Evolutionary conservation across 2,888 invertebrate species (phyloP), one percentile per base, ranked within the genome.

Genomic region (Vesta saturnalis): DNA sequence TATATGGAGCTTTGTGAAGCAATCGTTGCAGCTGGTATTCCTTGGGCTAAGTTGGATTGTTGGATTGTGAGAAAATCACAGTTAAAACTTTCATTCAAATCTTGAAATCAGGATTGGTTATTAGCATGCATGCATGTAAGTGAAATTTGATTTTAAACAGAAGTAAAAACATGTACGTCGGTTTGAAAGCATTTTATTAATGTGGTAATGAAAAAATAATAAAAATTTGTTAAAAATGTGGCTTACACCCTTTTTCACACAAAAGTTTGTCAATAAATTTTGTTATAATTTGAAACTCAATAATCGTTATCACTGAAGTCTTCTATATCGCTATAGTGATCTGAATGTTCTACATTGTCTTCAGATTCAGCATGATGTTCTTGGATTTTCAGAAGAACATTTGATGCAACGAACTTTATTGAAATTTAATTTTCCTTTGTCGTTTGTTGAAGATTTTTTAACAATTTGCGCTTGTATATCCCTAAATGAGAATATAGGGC

Each of bases 281-380:
- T 54, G n/a, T n/a, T n/a, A n/a, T 54, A 18, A 46, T 6, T 49
- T 49, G n/a, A n/a, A n/a, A n/a, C 15, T 49, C 15, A 49, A 49
- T 4, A 8, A 49, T 18, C 16, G 2, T 52, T 19, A 19, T 52
- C 52, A 19, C 21, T 19, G 19, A 22, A 12, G n/a, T 54, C 54
- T n/a, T n/a, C n/a, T n/a, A n/a, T n/a, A n/a, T n/a, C n/a, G n/a
- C n/a, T n/a, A n/a, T n/a, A n/a, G n/a, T n/a, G n/a, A n/a, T n/a
- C n/a, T n/a, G n/a, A n/a, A n/a, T n/a, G 21, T 22, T 54, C 54
- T 14, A 14, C 12, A 54, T 54, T 19, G 6, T 18, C 5, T 19
- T 54, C 54, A n/a, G n/a, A n/a, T 3, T 22, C 1, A n/a, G n/a
- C 30, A 30, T 30, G 10, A 30, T 10, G 30, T 8, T 16, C 54